These are phyloP conservation scores for Nomada fucata DNA, from an alignment of 2,888 invertebrate species.

Conservation along the genomic window DNA sequence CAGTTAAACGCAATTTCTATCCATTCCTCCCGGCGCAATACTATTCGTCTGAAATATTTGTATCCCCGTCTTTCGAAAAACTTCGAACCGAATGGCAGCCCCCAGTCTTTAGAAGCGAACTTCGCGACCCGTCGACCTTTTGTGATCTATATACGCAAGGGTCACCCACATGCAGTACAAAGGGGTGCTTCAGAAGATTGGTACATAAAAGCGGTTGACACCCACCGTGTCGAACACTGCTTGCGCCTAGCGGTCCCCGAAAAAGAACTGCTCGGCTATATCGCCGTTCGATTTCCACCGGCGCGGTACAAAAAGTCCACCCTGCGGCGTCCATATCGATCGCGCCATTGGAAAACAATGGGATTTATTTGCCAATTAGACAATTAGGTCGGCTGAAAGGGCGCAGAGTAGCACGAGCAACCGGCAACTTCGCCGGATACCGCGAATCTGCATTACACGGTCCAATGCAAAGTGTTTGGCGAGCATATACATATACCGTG, in stretches of 20 bases:
- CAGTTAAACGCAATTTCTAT: too few relatives aligned
- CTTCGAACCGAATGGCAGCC: not conserved
- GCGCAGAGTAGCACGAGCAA: constrained; percentile 48
- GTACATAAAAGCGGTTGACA: constrained; percentile 44
- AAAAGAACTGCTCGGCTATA: constrained; percentile 32
- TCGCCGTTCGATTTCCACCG: constrained; percentile 10
- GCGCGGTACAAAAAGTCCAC: constrained; percentile 38
- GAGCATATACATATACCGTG: constrained; percentile 75
- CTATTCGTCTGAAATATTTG: not conserved
- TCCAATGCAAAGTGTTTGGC: constrained; percentile 82
- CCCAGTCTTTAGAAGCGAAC: not conserved
- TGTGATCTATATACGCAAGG: not conserved
- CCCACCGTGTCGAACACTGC: constrained; percentile 57
- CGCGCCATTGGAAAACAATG: constrained; percentile 77
- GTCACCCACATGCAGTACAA: not conserved
- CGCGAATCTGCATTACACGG: constrained; percentile 78
- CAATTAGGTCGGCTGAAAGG: constrained; percentile 75
- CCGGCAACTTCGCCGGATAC: constrained; percentile 64
- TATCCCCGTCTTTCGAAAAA: not conserved
- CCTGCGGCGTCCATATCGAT: constrained; percentile 64
- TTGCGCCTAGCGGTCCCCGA: constrained; percentile 1
- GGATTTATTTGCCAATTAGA: constrained; percentile 83
- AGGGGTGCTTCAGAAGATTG: constrained; percentile 23
- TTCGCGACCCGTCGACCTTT: constrained; percentile 19
- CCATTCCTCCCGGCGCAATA: too few relatives aligned